Evolutionary conservation across 2,113 vertebrate genomes (phyloP).

Genomic region (Cyphomyrus discorhynchus): DNA sequence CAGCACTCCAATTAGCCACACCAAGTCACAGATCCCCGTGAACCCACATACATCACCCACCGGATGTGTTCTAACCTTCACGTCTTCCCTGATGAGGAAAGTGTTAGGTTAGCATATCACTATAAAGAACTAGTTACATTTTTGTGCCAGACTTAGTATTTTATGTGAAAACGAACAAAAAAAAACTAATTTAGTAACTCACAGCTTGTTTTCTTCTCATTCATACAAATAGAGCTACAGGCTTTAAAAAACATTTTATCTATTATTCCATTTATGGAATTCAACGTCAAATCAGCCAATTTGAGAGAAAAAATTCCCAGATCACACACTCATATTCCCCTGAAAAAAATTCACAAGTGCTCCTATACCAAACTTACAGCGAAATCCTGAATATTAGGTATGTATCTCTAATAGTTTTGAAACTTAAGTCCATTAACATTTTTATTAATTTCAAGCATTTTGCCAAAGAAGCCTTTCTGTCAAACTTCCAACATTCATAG

Average conservation of each 20-base stretch:
- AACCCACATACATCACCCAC: neutral
- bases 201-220: neutral
- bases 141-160: neutral
- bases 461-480: neutral
- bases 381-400: neutral
- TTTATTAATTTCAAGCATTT: neutral
- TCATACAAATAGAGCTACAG: neutral
- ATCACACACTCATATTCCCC: neutral
- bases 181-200: neutral
- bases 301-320: neutral
- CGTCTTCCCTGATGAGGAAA: neutral
- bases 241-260: neutral
- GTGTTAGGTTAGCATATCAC: neutral
- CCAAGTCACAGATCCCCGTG: neutral
- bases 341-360: neutral
- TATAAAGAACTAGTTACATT: neutral
- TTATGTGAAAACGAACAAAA: neutral
- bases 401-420: neutral
- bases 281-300: neutral
- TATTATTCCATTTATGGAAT: neutral
- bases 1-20: constrained; percentile 19
- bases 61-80: neutral
- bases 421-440: neutral
- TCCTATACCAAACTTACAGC: neutral
- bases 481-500: neutral